Evolutionary conservation across 2,888 invertebrate species (phyloP).

Genomic region (Cephus pygmeus): DNA sequence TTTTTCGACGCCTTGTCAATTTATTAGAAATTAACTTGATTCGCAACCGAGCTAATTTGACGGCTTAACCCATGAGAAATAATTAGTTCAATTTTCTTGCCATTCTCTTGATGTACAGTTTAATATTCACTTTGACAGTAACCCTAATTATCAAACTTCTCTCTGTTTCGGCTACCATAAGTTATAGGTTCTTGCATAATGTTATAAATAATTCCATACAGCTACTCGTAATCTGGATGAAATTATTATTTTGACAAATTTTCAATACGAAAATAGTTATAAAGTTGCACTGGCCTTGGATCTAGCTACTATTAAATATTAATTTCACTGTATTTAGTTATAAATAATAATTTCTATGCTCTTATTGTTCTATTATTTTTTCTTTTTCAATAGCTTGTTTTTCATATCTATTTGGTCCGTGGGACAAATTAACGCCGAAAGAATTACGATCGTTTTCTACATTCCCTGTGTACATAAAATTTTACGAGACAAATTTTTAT

Average conservation of each 20-base stretch:
- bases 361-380: background rate
- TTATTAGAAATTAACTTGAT: background rate
- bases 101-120: background rate
- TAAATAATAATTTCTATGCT: background rate
- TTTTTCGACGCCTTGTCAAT: background rate
- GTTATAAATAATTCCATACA: too few species aligned
- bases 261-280: background rate
- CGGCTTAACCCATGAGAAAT: background rate
- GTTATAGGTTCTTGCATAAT: background rate
- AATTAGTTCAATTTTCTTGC: background rate
- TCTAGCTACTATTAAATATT: too few species aligned
- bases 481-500: background rate
- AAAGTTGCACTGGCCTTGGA: too few species aligned
- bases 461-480: background rate
- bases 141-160: background rate
- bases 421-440: background rate
- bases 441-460: background rate
- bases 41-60: background rate
- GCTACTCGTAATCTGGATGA: background rate
- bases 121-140: background rate
- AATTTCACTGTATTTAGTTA: background rate
- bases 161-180: background rate
- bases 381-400: too few species aligned
- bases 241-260: background rate
- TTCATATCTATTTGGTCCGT: background rate